A percentile compares a stretch with the other conserved stretches of the same genome.
phyloP scores from a whole-genome alignment of 2,113 vertebrate species.

The Microtus oregoni region DNA sequence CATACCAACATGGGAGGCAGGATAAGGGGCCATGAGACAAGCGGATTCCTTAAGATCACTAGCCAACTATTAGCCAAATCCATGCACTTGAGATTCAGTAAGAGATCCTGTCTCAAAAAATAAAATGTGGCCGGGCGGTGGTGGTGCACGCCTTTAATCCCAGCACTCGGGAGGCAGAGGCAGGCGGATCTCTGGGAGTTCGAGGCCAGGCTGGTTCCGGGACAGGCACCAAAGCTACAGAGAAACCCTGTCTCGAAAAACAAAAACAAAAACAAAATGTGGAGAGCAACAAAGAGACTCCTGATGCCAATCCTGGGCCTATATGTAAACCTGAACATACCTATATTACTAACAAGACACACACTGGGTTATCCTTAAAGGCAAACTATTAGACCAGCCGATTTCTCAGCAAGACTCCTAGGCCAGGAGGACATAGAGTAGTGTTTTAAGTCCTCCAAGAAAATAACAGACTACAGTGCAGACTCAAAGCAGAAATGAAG shows the following conservation, averaged over 20 bases:
- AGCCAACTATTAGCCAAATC: background rate
- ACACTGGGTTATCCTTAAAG: background rate
- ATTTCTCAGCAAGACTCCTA: background rate
- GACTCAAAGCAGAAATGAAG: background rate
- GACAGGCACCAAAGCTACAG: too few relatives aligned
- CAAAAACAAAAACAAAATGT: background rate
- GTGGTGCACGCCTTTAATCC: too few relatives aligned
- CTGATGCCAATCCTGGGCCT: background rate
- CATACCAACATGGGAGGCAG: background rate
- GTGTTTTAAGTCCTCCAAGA: background rate
- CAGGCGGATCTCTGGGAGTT: too few relatives aligned
- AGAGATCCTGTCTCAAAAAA: background rate
- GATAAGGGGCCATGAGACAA: background rate
- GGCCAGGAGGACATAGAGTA: background rate
- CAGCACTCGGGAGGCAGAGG: too few relatives aligned
- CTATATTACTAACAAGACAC: background rate
- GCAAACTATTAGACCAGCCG: background rate
- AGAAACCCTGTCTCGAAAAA: too few relatives aligned
- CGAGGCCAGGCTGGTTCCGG: too few relatives aligned
- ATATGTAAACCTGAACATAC: background rate
- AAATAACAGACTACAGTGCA: background rate
- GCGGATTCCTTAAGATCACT: background rate
- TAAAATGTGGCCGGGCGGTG: too few relatives aligned
- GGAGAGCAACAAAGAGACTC: background rate
- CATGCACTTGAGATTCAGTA: background rate